Conservation (phyloP, 2,888 invertebrate genomes). For the Choristoneura rosaceana region DNA sequence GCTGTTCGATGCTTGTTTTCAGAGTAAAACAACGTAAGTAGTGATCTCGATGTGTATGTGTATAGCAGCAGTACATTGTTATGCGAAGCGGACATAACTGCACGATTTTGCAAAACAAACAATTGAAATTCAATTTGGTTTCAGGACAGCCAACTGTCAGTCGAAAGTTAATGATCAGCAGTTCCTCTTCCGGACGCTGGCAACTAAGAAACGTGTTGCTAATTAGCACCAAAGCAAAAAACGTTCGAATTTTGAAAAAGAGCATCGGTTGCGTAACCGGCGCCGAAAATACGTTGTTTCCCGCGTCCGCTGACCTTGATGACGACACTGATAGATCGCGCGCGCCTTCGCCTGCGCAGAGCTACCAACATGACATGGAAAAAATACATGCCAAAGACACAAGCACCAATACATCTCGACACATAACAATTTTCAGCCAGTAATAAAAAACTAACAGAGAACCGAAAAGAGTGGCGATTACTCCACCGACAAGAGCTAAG, state of each 20-base stretch:
- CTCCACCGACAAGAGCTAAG: no score
- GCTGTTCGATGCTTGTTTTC: no score
- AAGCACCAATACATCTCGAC: neutral
- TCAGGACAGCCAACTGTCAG: constrained; percentile 26
- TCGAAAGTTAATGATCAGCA: constrained; percentile 7
- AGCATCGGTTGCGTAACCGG: constrained; percentile 61
- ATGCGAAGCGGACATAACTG: neutral
- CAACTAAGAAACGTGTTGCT: constrained; percentile 57
- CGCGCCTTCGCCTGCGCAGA: constrained; percentile 30
- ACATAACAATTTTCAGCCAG: neutral
- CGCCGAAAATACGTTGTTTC: constrained; percentile 62
- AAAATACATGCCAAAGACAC: constrained; percentile 4
- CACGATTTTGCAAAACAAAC: neutral
- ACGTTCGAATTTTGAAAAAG: constrained; percentile 49
- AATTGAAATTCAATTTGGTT: neutral
- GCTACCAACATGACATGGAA: constrained; percentile 26
- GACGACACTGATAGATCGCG: constrained; percentile 72
- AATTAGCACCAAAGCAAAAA: constrained; percentile 55
- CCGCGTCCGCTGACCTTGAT: constrained; percentile 69
- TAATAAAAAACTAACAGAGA: no score
- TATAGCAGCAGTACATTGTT: no score
- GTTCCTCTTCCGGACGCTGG: constrained; percentile 38
- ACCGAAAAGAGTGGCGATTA: no score
- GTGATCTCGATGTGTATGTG: neutral
- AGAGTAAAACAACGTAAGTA: no score